Evolutionary conservation across 2,888 invertebrate species (phyloP), one percentile per base, ranked within the genome.

Genomic region (Aphrophora alni): DNA sequence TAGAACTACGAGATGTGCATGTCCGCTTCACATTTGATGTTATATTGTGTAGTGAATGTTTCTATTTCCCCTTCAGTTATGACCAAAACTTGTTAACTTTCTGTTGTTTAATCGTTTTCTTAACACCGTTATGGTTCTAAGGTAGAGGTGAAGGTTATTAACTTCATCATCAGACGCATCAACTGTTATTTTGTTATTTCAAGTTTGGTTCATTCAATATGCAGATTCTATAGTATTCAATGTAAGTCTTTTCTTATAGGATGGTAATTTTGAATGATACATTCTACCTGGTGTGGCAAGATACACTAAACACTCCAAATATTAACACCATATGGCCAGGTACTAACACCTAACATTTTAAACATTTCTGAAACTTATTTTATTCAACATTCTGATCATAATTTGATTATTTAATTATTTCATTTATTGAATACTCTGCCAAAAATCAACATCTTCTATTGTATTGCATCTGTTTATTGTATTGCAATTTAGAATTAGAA

Each of bases 11-110:
- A 12, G 38, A 38, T 17, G 73, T 73, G 24, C 73, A 38, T 73
- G 33, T 27, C 12, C 8, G 26, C 75, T 51, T 51, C 26, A 26
- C 75, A 21, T 33, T 25, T 74, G 21, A 25, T 38, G 38, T 38
- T 21, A 51, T 25, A 75, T 38, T 26, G 26, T 44, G 51, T 73
- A 73, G 33, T 38, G 73, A 73, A 73, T 73, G 59, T 59, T 59
- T 44, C 44, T 44, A 44, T 44, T 44, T 59, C 59, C 59, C 59
- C n/a, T 59, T 21, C 59, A 59, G 59, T 21, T 59, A 21, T 59
- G n/a, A 59, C 10, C n/a, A n/a, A 59, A 59, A 59, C 59, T 59
- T 59, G 59, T 59, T 33, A 59, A 59, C 59, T 59, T 21, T 59
- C 59, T 59, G 59, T 59, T 59, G 14, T 59, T 59, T 21, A 59